These are phyloP conservation scores for Micronycteris hirsuta DNA, from an alignment of 2,113 vertebrate species.

Conservation along the genomic window DNA sequence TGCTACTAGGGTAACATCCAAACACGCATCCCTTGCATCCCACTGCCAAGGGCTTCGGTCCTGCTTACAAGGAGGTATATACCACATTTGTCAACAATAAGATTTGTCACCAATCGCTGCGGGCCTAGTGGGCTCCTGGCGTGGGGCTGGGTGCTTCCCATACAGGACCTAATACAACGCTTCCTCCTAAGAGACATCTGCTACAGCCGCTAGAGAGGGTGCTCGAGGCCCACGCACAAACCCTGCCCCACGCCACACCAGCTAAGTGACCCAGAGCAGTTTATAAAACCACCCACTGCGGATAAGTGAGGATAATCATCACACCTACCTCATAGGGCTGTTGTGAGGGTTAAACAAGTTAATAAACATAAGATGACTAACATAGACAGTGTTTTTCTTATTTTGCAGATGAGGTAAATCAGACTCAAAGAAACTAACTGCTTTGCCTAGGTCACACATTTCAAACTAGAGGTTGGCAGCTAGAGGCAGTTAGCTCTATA, in stretches of 20 bases:
- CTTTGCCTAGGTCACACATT: not conserved
- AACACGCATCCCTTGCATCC: rapidly evolving
- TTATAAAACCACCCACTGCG: not conserved
- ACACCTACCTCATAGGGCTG: not conserved
- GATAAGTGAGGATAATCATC: not conserved
- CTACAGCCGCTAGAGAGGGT: not conserved
- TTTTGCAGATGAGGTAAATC: not conserved
- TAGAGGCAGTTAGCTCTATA: not conserved
- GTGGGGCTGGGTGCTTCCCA: not conserved
- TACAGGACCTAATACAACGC: not conserved
- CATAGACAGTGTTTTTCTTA: not conserved
- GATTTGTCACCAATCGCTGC: not conserved
- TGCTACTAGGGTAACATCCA: not conserved
- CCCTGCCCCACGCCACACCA: not conserved
- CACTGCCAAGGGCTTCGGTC: not conserved
- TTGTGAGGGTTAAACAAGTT: not conserved
- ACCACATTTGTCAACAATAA: not conserved
- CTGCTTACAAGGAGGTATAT: not conserved
- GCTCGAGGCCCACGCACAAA: not conserved
- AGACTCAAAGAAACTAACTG: not conserved
- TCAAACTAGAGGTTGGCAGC: not conserved
- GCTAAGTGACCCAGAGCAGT: not conserved
- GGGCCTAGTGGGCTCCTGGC: not conserved
- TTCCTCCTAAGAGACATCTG: not conserved
- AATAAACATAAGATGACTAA: not conserved